Base-by-base conservation (phyloP, 2,113 vertebrate genomes). In the Mesitornis unicolor region DNA sequence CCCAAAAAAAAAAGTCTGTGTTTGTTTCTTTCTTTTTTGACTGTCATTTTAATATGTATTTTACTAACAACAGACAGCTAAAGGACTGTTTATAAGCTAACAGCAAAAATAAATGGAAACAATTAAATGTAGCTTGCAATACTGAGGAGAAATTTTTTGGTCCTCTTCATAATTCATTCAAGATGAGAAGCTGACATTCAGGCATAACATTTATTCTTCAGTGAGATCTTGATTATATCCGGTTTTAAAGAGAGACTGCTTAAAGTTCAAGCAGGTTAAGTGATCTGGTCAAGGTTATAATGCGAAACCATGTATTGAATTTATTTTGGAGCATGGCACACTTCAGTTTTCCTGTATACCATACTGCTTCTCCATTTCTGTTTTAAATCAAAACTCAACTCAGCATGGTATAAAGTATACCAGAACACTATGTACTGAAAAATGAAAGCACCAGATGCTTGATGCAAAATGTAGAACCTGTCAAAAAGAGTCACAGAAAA, bases 381-480 rank as follows among this genome's bases (percentile, higher is more conserved):
- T 78, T 87, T 96, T 93, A 92, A 95, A 94, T 80, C 74, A 95
- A 61, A 65, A 91, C 63, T 78, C 93, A 97, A 83, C 60, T 20
- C 85, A 87, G 81, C 56, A 92, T 91, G 80, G n/a, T 53, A 85
- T 79, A 95, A 96, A 94, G 88, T 88, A 96, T 48, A 91, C 76
- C 57, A 95, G 93, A 91, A 96, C 59, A 84, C 24, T 84, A 16
- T 90, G 93, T 97, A 53, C 95, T 92, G 71, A 87, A 86, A 95
- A 96, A 93, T 84, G 73, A 97, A 97, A 87, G 71, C 53, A 95
- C 91, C 97, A 98, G 97, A 97, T 98, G 97, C 94, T 95, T 97
- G 92, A 94, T 96, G 63, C 92, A 98, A 97, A 97, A 97, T 97
- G 95, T 86, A 98, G 97, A 97, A 92, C 69, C 84, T 97, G 91